Evolutionary conservation across 2,797 vertebrate species (phyloP).

Genomic region (Manis pentadactyla): DNA sequence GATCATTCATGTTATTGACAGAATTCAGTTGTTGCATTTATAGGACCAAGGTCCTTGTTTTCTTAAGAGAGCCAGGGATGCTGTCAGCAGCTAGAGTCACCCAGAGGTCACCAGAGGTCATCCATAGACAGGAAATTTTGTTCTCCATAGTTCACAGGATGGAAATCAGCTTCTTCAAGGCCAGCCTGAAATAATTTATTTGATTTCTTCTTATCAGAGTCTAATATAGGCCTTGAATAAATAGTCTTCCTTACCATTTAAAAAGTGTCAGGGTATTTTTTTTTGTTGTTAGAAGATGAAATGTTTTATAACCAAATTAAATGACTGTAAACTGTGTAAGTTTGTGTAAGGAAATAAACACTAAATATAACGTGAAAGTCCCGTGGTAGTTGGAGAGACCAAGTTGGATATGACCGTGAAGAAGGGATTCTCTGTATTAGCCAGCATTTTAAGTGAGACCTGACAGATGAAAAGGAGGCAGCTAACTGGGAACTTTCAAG

Average conservation of each 20-base stretch:
- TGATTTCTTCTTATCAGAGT: background rate
- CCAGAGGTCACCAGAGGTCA: background rate
- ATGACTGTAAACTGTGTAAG: background rate
- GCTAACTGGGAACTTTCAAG: background rate
- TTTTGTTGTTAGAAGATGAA: background rate
- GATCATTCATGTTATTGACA: background rate
- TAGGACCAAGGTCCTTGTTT: background rate
- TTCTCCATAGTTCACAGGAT: rapidly evolving
- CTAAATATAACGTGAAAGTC: background rate
- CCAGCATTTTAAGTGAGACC: background rate
- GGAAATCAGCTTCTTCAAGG: background rate
- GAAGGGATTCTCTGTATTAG: background rate
- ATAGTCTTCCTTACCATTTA: background rate
- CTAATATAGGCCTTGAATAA: background rate
- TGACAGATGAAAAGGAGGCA: background rate
- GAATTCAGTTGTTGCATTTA: background rate
- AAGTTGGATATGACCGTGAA: background rate
- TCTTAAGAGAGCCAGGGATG: background rate
- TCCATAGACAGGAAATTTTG: background rate
- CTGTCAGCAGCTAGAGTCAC: background rate
- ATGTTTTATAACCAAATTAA: background rate
- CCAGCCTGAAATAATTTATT: background rate
- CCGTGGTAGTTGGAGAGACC: rapidly evolving
- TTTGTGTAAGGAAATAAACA: background rate
- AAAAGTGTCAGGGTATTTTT: background rate